phyloP scores from a whole-genome alignment of 2,888 invertebrate genomes.

The Tuta absoluta region DNA sequence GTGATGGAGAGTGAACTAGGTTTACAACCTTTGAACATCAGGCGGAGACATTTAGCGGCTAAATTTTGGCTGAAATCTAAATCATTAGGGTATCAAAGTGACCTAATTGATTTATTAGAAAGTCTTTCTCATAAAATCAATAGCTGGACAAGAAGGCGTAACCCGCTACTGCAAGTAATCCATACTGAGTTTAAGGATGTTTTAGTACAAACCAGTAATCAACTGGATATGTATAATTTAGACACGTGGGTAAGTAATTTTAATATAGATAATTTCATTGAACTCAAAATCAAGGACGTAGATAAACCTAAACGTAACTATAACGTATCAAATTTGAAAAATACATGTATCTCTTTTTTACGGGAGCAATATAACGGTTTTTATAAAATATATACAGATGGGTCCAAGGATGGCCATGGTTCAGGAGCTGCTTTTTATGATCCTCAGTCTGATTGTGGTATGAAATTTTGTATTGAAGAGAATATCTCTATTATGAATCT shows the following conservation, averaged over 20 bases:
- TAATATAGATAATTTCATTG: background rate
- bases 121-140: background rate
- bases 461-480: background rate
- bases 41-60: background rate
- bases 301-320: no score
- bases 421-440: background rate
- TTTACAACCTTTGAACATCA: constrained; percentile 19
- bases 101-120: no score
- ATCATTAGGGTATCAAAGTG: no score
- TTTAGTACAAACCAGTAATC: background rate
- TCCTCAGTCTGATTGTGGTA: background rate
- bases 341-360: background rate
- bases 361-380: background rate
- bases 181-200: background rate
- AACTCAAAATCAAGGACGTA: background rate
- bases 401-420: background rate
- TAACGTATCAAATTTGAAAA: background rate
- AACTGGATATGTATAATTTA: constrained; percentile 12
- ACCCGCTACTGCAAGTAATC: background rate
- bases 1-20: constrained; percentile 33
- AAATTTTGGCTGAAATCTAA: constrained; percentile 5
- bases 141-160: background rate
- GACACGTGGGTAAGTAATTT: constrained; percentile 15
- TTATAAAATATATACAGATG: constrained; percentile 9
- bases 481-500: background rate